These are phyloP conservation scores for Oedothorax gibbosus DNA, from an alignment of 1,140 invertebrate genomes.

Conservation along the genomic window DNA sequence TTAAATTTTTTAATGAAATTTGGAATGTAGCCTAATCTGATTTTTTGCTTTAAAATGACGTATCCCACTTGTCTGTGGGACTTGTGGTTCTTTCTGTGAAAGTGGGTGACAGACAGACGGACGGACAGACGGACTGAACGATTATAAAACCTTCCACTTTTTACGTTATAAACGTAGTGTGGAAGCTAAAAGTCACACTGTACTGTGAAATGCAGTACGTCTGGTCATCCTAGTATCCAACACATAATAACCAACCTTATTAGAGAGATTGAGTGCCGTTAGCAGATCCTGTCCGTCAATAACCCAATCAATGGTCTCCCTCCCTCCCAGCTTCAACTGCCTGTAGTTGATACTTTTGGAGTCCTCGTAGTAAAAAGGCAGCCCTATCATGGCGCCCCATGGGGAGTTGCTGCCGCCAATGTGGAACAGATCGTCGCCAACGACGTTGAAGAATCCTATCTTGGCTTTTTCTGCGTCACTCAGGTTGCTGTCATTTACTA, in stretches of 20 bases:
- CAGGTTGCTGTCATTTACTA: constrained; percentile 25
- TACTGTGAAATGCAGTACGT: too few relatives aligned
- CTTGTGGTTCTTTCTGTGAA: too few relatives aligned
- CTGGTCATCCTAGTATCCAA: too few relatives aligned
- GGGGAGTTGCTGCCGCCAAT: constrained; percentile 69
- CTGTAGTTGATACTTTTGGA: constrained; percentile 69
- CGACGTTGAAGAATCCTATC: constrained; percentile 74
- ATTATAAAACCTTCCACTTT: too few relatives aligned
- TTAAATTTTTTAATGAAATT: too few relatives aligned
- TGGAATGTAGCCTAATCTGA: too few relatives aligned
- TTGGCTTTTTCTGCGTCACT: constrained; percentile 34
- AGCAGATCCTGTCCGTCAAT: constrained; percentile 74
- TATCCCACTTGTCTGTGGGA: too few relatives aligned
- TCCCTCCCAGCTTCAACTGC: constrained; percentile 67
- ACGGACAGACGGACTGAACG: too few relatives aligned
- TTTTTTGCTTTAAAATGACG: too few relatives aligned
- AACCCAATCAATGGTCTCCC: constrained; percentile 73
- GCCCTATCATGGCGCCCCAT: constrained; percentile 74
- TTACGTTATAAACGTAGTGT: too few relatives aligned
- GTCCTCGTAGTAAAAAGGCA: constrained; percentile 76
- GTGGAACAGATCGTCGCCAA: constrained; percentile 75
- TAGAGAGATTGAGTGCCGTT: constrained; percentile 77
- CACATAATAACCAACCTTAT: constrained; percentile 68
- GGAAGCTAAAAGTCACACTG: too few relatives aligned
- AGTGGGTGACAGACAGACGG: too few relatives aligned